These are phyloP conservation scores for Zygogramma bicolorata DNA, from an alignment of 2,888 invertebrate genomes.

Conservation along the genomic window DNA sequence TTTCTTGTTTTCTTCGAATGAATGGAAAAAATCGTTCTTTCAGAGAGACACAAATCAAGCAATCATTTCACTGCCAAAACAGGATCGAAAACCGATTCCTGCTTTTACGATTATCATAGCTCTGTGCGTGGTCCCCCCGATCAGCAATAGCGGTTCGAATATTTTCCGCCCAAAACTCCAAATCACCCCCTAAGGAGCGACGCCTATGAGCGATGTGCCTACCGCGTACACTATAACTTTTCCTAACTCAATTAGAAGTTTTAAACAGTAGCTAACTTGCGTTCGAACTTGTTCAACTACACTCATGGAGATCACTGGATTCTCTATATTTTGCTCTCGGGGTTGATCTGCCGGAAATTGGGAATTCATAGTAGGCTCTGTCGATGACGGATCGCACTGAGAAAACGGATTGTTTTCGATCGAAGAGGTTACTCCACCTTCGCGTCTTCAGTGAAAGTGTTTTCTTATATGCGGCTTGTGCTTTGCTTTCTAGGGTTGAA, in stretches of 20 bases:
- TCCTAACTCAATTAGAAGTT: slow-evolving; percentile 12
- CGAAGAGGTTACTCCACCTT: not conserved
- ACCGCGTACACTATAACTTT: slow-evolving; percentile 5
- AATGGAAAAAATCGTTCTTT: too few species aligned
- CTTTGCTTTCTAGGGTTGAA: too few species aligned
- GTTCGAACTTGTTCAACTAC: slow-evolving; percentile 1
- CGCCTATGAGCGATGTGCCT: not conserved
- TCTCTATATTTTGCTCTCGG: not conserved
- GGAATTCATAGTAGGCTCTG: not conserved
- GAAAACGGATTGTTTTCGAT: not conserved
- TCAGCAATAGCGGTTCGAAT: not conserved
- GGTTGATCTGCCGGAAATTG: slow-evolving; percentile 1
- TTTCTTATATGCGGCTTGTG: too few species aligned
- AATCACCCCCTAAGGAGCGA: not conserved
- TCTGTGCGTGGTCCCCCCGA: not conserved
- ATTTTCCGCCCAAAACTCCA: not conserved
- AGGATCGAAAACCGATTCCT: too few species aligned
- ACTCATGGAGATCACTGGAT: slow-evolving; percentile 9
- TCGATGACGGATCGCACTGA: not conserved
- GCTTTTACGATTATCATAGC: not conserved
- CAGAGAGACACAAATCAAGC: too few species aligned
- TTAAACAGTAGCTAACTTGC: slow-evolving; percentile 11
- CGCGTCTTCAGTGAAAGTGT: not conserved
- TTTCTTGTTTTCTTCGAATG: too few species aligned
- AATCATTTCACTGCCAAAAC: too few species aligned